These are phyloP conservation scores for Halcyon senegalensis DNA, from an alignment of 2,113 vertebrate genomes.

Conservation along the genomic window DNA sequence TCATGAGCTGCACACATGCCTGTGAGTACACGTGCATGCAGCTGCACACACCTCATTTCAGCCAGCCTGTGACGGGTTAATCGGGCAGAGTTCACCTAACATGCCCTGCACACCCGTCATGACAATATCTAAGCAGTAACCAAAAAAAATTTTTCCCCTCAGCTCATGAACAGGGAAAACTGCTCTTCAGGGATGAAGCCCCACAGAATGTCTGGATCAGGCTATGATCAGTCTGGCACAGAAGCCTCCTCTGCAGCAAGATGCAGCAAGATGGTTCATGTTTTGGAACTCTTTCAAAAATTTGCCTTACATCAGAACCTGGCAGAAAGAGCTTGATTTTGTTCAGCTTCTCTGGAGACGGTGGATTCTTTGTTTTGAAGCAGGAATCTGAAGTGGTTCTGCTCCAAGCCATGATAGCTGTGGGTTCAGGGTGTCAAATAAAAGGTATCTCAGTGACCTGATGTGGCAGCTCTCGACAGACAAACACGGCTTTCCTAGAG, in stretches of 20 bases:
- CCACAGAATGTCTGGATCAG: not conserved
- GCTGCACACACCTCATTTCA: not conserved
- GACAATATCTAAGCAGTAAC: not conserved
- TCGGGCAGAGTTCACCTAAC: not conserved
- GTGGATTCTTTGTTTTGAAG: not conserved
- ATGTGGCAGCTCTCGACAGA: not conserved
- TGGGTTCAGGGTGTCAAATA: not conserved
- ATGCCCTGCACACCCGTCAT: not conserved
- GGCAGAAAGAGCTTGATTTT: not conserved
- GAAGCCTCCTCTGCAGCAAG: constrained; percentile 24
- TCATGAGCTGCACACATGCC: not conserved
- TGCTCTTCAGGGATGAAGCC: not conserved
- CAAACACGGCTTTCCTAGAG: not conserved
- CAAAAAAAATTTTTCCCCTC: not conserved
- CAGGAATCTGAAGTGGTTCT: not conserved
- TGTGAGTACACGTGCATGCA: not conserved
- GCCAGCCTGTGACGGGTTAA: not conserved
- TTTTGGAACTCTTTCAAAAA: constrained; percentile 18
- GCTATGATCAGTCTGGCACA: not conserved
- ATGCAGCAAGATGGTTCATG: not conserved
- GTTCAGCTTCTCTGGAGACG: not conserved
- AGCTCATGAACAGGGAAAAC: not conserved
- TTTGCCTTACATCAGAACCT: not conserved
- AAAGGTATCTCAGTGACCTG: not conserved
- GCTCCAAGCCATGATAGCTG: not conserved